Conservation (phyloP, 2,113 vertebrate genomes). For the Rhinichthys klamathensis region DNA sequence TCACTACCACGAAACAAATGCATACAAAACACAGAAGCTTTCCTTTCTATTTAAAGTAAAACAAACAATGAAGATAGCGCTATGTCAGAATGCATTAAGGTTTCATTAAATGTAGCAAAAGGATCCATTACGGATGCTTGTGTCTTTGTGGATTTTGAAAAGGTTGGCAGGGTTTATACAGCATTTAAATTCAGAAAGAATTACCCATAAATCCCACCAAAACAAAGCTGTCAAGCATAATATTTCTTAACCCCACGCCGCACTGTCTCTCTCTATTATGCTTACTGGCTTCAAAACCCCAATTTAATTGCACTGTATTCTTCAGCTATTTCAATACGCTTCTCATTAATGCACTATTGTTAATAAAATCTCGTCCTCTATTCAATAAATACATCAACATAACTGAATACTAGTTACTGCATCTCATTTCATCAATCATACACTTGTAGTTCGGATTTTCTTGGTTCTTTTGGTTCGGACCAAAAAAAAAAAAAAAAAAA, state of each 20-base stretch:
- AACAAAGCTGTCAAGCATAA: slow-evolving; percentile 22
- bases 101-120: slow-evolving; percentile 28
- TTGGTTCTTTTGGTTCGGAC: too few species aligned
- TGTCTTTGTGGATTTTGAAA: slow-evolving; percentile 25
- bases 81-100: slow-evolving; percentile 23
- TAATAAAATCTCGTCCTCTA: not conserved
- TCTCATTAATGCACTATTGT: slow-evolving; percentile 12
- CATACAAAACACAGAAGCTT: slow-evolving; percentile 25
- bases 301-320: slow-evolving; percentile 11
- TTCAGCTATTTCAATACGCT: not conserved
- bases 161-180: slow-evolving; percentile 11
- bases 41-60: slow-evolving; percentile 13
- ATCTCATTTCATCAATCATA: not conserved
- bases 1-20: slow-evolving; percentile 38
- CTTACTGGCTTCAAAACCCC: not conserved
- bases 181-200: slow-evolving; percentile 15
- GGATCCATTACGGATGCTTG: slow-evolving; percentile 17
- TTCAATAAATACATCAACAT: slow-evolving; percentile 18
- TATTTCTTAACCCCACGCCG: not conserved
- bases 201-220: slow-evolving; percentile 20
- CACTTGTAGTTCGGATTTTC: too few species aligned
- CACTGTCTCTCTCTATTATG: not conserved
- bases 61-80: not conserved
- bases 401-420: not conserved
- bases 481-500: too few species aligned